Evolutionary conservation across 2,888 invertebrate genomes (phyloP).

Genomic region (Arrhopalites spinosus): DNA sequence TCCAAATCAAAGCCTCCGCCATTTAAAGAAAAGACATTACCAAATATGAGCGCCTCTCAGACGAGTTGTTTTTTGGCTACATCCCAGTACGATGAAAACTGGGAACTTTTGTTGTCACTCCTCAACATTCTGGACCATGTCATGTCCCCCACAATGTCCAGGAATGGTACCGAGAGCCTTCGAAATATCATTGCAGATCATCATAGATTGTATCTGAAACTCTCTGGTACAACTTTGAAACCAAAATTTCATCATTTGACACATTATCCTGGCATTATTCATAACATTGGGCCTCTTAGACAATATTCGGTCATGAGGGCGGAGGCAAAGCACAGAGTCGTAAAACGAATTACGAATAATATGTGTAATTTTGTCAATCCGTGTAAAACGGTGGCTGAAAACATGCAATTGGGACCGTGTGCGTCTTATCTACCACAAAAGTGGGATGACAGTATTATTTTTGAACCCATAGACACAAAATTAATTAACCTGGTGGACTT

Average conservation of each 20-base stretch:
- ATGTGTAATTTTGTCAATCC: slow-evolving; percentile 30
- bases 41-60: slow-evolving; percentile 1
- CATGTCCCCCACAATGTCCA: background rate
- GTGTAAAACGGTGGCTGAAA: slow-evolving; percentile 28
- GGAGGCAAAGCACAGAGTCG: slow-evolving; percentile 43
- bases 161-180: background rate
- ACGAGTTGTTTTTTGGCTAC: background rate
- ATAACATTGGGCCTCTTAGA: slow-evolving; percentile 37
- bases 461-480: background rate
- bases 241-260: slow-evolving; percentile 46
- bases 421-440: background rate
- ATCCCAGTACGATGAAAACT: background rate
- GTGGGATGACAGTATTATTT: background rate
- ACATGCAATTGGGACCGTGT: slow-evolving; percentile 25
- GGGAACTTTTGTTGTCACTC: background rate
- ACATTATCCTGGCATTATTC: slow-evolving; percentile 40
- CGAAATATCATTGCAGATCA: background rate
- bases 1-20: background rate
- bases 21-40: background rate
- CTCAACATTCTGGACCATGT: background rate
- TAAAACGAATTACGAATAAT: slow-evolving; percentile 38
- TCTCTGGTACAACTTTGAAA: background rate
- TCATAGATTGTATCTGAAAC: background rate
- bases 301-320: slow-evolving; percentile 39
- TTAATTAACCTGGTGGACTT: background rate